Evolutionary conservation across 2,888 invertebrate species (phyloP).

Genomic region (Buathra laborator): DNA sequence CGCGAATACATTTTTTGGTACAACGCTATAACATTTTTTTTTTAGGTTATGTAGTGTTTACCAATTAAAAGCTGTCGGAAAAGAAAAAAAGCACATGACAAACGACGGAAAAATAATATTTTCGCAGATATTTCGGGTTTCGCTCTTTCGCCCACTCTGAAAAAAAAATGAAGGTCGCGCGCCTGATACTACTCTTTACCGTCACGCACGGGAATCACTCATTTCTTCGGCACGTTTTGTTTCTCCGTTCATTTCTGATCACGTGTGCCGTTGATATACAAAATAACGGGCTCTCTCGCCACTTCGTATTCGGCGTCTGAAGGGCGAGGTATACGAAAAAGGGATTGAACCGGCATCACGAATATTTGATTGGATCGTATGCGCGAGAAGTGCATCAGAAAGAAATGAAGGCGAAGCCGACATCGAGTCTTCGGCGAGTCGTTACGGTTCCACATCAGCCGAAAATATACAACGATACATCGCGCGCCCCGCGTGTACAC

Average conservation of each 20-base stretch:
- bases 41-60: no score
- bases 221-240: conserved; percentile 29
- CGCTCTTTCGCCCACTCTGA: not conserved
- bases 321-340: conserved; percentile 26
- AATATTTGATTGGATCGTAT: conserved; percentile 77
- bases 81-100: conserved; percentile 11
- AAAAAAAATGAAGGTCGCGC: conserved; percentile 41
- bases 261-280: conserved; percentile 44
- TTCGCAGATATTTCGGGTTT: conserved; percentile 15
- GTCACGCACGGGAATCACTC: conserved; percentile 48
- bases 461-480: conserved; percentile 42
- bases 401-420: conserved; percentile 61
- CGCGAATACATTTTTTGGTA: no score
- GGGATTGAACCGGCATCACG: conserved; percentile 32
- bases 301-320: conserved; percentile 39
- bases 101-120: conserved; percentile 1
- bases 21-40: no score
- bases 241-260: conserved; percentile 45
- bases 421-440: conserved; percentile 57
- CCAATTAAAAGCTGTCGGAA: not conserved
- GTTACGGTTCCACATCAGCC: conserved; percentile 25
- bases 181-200: conserved; percentile 22
- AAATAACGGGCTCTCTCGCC: conserved; percentile 62
- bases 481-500: conserved; percentile 66
- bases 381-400: conserved; percentile 56